phyloP scores from a whole-genome alignment of 2,113 vertebrate genomes.

The Tyrannus savana region DNA sequence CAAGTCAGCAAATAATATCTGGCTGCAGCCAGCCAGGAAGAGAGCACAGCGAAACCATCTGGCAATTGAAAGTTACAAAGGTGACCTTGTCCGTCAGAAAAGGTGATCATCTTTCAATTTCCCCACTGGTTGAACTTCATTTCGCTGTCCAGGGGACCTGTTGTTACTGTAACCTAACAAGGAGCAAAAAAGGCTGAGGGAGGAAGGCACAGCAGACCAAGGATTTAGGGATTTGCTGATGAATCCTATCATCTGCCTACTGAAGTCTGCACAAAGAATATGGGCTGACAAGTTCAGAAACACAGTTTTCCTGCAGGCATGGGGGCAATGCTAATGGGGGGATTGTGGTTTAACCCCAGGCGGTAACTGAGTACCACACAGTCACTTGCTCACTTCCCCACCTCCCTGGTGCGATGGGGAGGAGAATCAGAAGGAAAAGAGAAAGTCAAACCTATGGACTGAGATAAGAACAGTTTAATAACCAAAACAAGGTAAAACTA shows the following conservation, averaged over 20 bases:
- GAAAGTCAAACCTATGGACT: not conserved
- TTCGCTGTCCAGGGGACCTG: not conserved
- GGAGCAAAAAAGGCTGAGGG: not conserved
- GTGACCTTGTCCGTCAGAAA: not conserved
- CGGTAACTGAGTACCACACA: not conserved
- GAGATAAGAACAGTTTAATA: not conserved
- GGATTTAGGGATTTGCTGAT: not conserved
- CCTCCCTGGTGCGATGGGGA: not conserved
- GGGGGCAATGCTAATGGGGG: not conserved
- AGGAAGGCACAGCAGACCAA: not conserved
- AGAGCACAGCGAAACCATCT: not conserved
- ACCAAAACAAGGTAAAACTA: not conserved
- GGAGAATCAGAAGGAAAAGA: not conserved
- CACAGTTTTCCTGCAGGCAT: not conserved
- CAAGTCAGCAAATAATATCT: not conserved
- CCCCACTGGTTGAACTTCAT: not conserved
- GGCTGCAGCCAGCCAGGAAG: not conserved
- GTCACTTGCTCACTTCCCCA: not conserved
- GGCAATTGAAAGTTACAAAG: fast-evolving
- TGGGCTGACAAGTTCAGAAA: not conserved
- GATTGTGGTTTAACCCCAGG: not conserved
- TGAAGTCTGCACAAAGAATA: not conserved
- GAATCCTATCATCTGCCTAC: not conserved
- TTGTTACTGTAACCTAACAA: not conserved
- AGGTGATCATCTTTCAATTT: not conserved